Evolutionary conservation across 2,888 invertebrate species (phyloP).

Genomic region (Ochlodes sylvanus): DNA sequence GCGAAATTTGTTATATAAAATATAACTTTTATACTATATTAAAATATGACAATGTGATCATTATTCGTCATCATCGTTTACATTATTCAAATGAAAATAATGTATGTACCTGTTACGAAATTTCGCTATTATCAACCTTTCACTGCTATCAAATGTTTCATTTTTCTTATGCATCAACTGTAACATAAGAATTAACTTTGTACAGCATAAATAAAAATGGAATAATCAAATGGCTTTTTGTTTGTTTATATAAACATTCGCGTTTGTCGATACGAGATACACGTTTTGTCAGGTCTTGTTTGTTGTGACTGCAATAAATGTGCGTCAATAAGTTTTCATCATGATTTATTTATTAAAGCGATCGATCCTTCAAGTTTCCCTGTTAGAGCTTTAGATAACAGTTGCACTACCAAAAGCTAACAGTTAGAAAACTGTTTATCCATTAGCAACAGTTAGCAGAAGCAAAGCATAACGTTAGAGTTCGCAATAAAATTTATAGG

Average conservation of each 20-base stretch:
- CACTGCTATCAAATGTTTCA: constrained; percentile 28
- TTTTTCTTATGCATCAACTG: constrained; percentile 25
- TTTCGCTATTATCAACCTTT: constrained; percentile 23
- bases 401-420: no score
- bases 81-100: neutral
- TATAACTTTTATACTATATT: neutral
- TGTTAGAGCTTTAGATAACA: no score
- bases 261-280: no score
- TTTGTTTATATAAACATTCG: neutral
- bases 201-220: constrained; percentile 33
- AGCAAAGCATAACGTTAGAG: neutral
- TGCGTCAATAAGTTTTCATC: no score
- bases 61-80: neutral
- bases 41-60: neutral
- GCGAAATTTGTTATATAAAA: constrained; percentile 7
- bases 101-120: constrained; percentile 24
- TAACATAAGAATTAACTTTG: constrained; percentile 32
- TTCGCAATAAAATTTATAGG: neutral
- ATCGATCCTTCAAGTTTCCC: no score
- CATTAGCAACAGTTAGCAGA: neutral
- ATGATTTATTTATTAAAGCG: no score
- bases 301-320: no score
- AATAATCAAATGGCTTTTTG: constrained; percentile 20
- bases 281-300: no score
- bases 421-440: no score